Conservation (phyloP, 2,888 invertebrate species). For the Spatulosminthurus flaviceps region DNA sequence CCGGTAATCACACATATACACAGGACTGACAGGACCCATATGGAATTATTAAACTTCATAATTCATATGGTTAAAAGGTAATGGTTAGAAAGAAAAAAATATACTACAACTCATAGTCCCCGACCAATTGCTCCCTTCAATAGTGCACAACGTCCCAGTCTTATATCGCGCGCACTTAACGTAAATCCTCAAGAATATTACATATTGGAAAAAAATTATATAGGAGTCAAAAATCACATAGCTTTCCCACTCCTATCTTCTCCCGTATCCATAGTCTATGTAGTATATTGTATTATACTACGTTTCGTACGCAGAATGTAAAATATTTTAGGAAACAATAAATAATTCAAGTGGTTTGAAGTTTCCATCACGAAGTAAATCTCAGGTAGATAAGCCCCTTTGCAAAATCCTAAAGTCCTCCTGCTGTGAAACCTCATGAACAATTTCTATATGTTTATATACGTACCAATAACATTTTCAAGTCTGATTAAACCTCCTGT, state of each 20-base stretch:
- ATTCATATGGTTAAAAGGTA: too few species aligned
- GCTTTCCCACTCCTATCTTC: not conserved
- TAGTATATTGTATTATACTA: too few species aligned
- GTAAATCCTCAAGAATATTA: too few species aligned
- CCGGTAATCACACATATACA: not conserved
- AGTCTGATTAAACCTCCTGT: not conserved
- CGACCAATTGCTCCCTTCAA: too few species aligned
- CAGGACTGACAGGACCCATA: not conserved
- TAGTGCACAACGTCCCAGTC: too few species aligned
- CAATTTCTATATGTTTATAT: too few species aligned
- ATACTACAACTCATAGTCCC: too few species aligned
- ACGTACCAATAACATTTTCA: not conserved
- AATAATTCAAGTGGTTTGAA: slow-evolving; percentile 24
- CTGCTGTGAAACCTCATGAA: too few species aligned
- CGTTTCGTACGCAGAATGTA: slow-evolving; percentile 23
- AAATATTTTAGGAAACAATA: slow-evolving; percentile 24
- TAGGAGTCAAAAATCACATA: not conserved
- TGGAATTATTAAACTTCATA: too few species aligned
- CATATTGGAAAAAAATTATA: not conserved
- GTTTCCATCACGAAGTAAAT: slow-evolving; percentile 24
- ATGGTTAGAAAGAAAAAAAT: too few species aligned
- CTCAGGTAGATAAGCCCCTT: not conserved
- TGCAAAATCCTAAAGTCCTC: not conserved
- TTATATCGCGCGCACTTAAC: too few species aligned
- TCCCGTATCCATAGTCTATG: too few species aligned